phyloP scores from a whole-genome alignment of 1,140 invertebrate species.

The Cataglyphis hispanica region DNA sequence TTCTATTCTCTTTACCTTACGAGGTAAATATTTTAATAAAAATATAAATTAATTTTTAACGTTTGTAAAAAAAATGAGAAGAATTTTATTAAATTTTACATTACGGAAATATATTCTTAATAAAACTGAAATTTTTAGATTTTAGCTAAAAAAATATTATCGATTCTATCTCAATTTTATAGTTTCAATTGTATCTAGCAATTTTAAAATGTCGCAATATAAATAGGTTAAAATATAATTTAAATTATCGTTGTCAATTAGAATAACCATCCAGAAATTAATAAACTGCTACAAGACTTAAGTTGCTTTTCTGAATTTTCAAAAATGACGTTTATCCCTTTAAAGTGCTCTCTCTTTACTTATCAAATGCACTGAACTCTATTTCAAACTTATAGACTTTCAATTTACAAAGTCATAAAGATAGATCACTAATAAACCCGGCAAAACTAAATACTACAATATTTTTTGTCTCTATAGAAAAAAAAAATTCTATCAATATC shows the following conservation, averaged over 20 bases:
- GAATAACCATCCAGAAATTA: not conserved
- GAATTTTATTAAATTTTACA: no score
- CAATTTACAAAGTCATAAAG: slow-evolving; percentile 5
- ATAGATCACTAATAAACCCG: slow-evolving; percentile 4
- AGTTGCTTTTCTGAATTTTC: not conserved
- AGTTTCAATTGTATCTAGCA: not conserved
- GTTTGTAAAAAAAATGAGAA: not conserved
- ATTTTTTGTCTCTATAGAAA: not conserved
- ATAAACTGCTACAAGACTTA: not conserved
- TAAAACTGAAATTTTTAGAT: not conserved
- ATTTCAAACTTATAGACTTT: not conserved
- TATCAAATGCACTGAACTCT: slow-evolving; percentile 5
- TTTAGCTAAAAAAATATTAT: not conserved
- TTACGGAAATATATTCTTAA: not conserved
- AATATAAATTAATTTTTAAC: not conserved
- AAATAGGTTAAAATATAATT: not conserved
- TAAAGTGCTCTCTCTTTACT: slow-evolving; percentile 14
- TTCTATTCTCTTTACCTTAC: slow-evolving; percentile 22
- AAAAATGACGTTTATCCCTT: slow-evolving; percentile 1
- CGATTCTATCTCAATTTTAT: not conserved
- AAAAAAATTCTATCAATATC: not conserved
- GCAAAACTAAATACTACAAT: not conserved
- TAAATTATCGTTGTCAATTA: not conserved
- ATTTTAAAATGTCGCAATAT: not conserved
- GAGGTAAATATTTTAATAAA: not conserved